These are phyloP conservation scores for Plumapathes pennacea DNA, from an alignment of 92 coral and sea anemone genomes.

Conservation along the genomic window DNA sequence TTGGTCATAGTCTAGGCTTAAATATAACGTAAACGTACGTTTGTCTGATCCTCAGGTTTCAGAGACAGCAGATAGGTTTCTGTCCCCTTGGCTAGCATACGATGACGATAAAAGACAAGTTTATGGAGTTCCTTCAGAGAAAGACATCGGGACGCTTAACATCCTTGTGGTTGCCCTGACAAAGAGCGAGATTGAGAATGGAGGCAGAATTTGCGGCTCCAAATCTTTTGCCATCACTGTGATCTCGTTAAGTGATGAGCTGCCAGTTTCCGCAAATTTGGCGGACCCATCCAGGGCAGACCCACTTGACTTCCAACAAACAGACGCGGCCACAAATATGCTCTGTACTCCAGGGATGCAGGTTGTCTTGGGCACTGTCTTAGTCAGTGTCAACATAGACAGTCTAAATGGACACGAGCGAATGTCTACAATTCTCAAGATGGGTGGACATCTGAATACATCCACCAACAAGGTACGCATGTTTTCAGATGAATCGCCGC, in stretches of 20 bases:
- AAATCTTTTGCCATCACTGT: constrained; percentile 70
- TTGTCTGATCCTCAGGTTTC: too few relatives aligned
- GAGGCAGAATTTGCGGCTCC: constrained; percentile 83
- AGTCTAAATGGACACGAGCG: constrained; percentile 70
- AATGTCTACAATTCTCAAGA: constrained; percentile 19
- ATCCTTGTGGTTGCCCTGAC: constrained; percentile 82
- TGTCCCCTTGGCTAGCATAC: constrained; percentile 82
- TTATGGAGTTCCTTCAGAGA: constrained; percentile 78
- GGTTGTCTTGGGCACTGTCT: constrained; percentile 58
- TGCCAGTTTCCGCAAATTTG: constrained; percentile 39
- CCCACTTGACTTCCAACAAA: constrained; percentile 9
- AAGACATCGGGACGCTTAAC: constrained; percentile 64
- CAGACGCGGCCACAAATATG: constrained; percentile 12
- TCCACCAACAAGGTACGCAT: constrained; percentile 38
- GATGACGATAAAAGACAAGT: constrained; percentile 49
- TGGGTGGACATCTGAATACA: constrained; percentile 62
- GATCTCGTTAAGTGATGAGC: constrained; percentile 17
- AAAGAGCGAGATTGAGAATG: constrained; percentile 23
- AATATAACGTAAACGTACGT: too few relatives aligned
- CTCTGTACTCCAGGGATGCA: constrained; percentile 70
- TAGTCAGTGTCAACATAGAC: constrained; percentile 51
- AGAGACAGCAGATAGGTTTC: constrained; percentile 66
- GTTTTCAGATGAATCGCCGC: constrained; percentile 52
- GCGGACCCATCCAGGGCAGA: constrained; percentile 15
- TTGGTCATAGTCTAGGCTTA: too few relatives aligned